Conservation (phyloP, 2,113 vertebrate genomes). For the Telmatochromis sp. region DNA sequence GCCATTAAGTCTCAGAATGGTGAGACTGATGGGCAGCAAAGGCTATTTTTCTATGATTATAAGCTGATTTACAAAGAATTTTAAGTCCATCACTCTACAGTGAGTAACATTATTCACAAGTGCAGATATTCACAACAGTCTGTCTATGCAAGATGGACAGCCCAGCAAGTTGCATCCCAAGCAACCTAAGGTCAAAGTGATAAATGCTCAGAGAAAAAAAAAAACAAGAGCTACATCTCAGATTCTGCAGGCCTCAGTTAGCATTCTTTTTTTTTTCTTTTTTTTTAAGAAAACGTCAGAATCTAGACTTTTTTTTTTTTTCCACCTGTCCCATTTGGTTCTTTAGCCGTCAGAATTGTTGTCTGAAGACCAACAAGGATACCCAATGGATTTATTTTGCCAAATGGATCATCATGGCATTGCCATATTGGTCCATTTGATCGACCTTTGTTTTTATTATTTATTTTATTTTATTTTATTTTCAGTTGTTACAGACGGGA, state of each 20-base stretch:
- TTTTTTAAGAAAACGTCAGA: too few relatives aligned
- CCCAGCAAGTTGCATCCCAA: not conserved
- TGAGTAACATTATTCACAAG: not conserved
- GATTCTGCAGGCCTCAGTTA: not conserved
- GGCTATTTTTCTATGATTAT: not conserved
- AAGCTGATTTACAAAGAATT: not conserved
- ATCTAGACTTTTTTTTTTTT: too few relatives aligned
- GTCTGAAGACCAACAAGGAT: too few relatives aligned
- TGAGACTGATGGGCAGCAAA: not conserved
- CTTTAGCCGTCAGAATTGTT: too few relatives aligned
- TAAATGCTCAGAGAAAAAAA: not conserved
- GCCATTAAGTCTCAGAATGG: not conserved
- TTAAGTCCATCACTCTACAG: not conserved
- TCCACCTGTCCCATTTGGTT: too few relatives aligned
- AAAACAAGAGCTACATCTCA: not conserved
- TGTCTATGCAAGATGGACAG: not conserved
- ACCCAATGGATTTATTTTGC: too few relatives aligned
- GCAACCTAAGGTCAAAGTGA: not conserved
- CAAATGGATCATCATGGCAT: too few relatives aligned
- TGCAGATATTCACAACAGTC: not conserved
- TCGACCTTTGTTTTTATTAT: too few relatives aligned
- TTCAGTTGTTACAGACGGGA: too few relatives aligned
- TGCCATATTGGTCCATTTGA: too few relatives aligned
- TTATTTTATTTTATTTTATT: too few relatives aligned
- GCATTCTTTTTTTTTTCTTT: fast-evolving